Evolutionary conservation across 1,140 invertebrate genomes (phyloP).

Genomic region (Pseudomyrmex gracilis): DNA sequence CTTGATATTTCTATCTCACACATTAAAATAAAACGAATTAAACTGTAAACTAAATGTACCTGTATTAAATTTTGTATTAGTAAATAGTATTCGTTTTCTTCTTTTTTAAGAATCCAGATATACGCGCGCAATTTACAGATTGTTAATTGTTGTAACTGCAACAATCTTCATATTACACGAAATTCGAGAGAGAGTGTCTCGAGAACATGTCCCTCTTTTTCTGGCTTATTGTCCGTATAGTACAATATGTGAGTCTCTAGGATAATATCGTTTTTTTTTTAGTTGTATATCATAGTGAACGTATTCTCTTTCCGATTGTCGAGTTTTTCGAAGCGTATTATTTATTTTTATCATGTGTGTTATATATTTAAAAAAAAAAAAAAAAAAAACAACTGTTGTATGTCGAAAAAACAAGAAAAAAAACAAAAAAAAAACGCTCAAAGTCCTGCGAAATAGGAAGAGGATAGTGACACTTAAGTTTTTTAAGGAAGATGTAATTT

Average conservation of each 20-base stretch:
- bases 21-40: conserved; percentile 9
- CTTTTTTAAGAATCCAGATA: not conserved
- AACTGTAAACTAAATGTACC: conserved; percentile 48
- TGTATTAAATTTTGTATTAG: conserved; percentile 47
- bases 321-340: conserved; percentile 25
- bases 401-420: too few species aligned
- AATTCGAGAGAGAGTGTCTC: conserved; percentile 11
- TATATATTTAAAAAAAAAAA: not conserved
- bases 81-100: conserved; percentile 11
- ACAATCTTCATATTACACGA: conserved; percentile 16
- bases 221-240: not conserved
- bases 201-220: conserved; percentile 6
- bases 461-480: conserved; percentile 18
- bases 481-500: conserved; percentile 26
- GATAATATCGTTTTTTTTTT: conserved; percentile 23
- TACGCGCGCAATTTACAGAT: conserved; percentile 26
- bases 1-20: too few species aligned
- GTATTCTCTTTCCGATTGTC: too few species aligned
- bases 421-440: conserved; percentile 23
- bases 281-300: too few species aligned
- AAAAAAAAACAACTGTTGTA: too few species aligned
- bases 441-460: conserved; percentile 29
- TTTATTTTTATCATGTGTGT: conserved; percentile 48
- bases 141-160: not conserved
- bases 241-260: conserved; percentile 6